phyloP scores from a whole-genome alignment of 30 jellyfish, hydroid and myxozoan genomes.

The Pseudorhiza aurosa region DNA sequence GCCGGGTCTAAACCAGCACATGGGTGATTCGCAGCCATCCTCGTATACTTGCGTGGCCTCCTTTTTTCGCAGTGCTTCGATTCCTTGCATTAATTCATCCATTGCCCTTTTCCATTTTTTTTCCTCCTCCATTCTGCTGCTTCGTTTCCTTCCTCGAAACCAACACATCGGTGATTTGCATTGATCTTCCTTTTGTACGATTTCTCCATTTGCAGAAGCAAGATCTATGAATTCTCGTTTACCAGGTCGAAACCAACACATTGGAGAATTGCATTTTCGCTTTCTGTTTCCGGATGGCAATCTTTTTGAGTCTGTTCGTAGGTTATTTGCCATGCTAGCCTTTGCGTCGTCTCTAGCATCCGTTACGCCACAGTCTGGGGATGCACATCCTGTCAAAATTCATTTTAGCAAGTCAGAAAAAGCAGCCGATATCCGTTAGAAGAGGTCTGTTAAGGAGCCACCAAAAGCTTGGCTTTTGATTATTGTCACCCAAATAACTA shows the following conservation, averaged over 20 bases:
- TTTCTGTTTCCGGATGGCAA: background rate
- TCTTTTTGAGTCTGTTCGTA: conserved; percentile 5
- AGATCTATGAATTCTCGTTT: background rate
- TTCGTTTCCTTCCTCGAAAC: conserved; percentile 23
- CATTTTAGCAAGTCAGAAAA: background rate
- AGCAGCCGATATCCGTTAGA: no score
- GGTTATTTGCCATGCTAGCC: background rate
- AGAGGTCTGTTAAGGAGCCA: no score
- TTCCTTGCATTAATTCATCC: background rate
- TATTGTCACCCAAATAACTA: no score
- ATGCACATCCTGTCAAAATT: background rate
- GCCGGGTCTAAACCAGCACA: conserved; percentile 72
- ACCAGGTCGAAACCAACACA: conserved; percentile 67
- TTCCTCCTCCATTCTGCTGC: background rate
- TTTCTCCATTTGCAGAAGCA: background rate
- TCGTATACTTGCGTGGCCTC: background rate
- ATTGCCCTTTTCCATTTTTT: conserved; percentile 1
- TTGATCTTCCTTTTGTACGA: background rate
- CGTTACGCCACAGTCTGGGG: background rate
- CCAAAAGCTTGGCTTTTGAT: no score
- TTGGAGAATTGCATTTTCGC: conserved; percentile 45
- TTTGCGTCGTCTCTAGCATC: conserved; percentile 12
- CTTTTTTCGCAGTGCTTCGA: background rate
- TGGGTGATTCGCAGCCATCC: conserved; percentile 54
- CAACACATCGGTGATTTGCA: conserved; percentile 61